These are phyloP conservation scores for Otus sunia DNA, from an alignment of 2,113 vertebrate genomes.

Conservation along the genomic window DNA sequence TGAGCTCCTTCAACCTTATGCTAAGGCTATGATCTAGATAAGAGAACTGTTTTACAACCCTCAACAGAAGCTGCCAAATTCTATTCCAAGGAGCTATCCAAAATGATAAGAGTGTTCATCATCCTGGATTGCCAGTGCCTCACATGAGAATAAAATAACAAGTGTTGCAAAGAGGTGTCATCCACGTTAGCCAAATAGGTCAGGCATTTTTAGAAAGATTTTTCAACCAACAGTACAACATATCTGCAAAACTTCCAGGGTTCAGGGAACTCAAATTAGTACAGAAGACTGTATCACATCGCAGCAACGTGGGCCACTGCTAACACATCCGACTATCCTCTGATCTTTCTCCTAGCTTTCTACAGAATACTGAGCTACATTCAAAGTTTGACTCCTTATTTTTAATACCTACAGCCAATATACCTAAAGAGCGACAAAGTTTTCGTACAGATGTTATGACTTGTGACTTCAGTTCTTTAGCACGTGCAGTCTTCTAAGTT, in stretches of 20 bases:
- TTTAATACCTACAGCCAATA: not conserved
- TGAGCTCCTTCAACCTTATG: not conserved
- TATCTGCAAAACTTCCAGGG: not conserved
- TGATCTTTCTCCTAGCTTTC: not conserved
- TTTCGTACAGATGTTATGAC: not conserved
- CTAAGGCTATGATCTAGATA: not conserved
- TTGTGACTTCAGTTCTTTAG: not conserved
- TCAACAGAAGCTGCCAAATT: not conserved
- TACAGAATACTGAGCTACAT: not conserved
- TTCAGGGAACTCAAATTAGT: not conserved
- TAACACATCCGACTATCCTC: not conserved
- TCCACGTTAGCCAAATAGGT: not conserved
- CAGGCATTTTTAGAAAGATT: not conserved
- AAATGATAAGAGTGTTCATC: not conserved
- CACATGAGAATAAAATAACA: not conserved
- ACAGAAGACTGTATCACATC: not conserved
- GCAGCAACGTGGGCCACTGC: not conserved
- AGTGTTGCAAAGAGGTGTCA: not conserved
- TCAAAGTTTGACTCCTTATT: not conserved
- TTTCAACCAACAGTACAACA: not conserved
- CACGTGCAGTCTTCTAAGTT: not conserved
- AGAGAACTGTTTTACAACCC: not conserved
- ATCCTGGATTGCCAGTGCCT: not conserved
- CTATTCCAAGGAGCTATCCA: not conserved
- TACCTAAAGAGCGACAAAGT: not conserved